Evolutionary conservation across 1,140 invertebrate species (phyloP).

Genomic region (Eulimnadia texana): DNA sequence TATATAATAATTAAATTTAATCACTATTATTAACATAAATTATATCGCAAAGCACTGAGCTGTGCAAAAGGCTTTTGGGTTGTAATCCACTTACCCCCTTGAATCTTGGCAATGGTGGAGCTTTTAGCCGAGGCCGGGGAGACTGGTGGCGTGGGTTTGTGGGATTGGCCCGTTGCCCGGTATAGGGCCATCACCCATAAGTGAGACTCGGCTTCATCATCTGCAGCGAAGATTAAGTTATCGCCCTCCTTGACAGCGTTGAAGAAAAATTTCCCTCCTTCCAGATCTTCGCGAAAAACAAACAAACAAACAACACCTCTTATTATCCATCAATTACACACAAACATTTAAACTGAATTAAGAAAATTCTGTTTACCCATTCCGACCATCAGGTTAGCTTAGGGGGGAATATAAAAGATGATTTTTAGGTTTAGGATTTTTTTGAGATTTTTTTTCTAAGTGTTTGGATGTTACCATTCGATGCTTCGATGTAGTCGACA

Average conservation of each 20-base stretch:
- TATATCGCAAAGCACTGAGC: too few species aligned
- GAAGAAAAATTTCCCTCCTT: slow-evolving; percentile 87
- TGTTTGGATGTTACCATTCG: slow-evolving; percentile 46
- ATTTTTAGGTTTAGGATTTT: slow-evolving; percentile 8
- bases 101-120: slow-evolving; percentile 72
- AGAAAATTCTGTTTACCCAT: too few species aligned
- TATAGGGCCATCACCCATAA: slow-evolving; percentile 99
- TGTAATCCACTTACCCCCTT: slow-evolving; percentile 46
- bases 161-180: slow-evolving; percentile 93
- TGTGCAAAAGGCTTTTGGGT: too few species aligned
- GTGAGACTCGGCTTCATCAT: slow-evolving; percentile 96
- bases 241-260: slow-evolving; percentile 97
- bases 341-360: too few species aligned
- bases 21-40: too few species aligned
- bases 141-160: slow-evolving; percentile 89
- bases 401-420: slow-evolving; percentile 32
- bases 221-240: slow-evolving; percentile 88
- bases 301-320: slow-evolving; percentile 9
- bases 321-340: too few species aligned
- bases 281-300: slow-evolving; percentile 46
- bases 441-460: neutral
- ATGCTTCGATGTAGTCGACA: slow-evolving; percentile 95
- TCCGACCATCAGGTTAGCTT: slow-evolving; percentile 78
- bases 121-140: slow-evolving; percentile 63
- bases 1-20: too few species aligned